phyloP scores from a whole-genome alignment of 1,140 invertebrate genomes.

The Monomorium pharaonis region DNA sequence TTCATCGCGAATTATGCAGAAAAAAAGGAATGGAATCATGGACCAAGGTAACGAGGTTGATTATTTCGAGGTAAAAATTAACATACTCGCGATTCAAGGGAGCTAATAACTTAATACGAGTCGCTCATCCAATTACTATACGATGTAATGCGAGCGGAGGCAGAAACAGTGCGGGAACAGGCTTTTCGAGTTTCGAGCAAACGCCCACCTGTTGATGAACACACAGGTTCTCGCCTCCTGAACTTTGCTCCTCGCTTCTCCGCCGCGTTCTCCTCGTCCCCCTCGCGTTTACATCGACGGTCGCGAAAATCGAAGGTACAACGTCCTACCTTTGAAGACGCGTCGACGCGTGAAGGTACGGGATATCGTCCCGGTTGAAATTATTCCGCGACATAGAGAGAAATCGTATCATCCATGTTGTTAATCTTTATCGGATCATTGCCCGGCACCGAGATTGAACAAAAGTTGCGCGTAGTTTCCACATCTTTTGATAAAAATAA shows the following conservation, averaged over 20 bases:
- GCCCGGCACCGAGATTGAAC: neutral
- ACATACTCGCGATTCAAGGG: neutral
- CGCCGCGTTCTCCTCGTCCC: neutral
- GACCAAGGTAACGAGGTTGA: neutral
- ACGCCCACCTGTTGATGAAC: slow-evolving; percentile 77
- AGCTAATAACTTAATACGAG: slow-evolving; percentile 48
- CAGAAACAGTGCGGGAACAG: slow-evolving; percentile 50
- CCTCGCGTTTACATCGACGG: slow-evolving; percentile 46
- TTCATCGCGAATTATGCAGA: neutral
- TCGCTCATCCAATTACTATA: slow-evolving; percentile 58
- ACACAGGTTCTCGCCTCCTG: slow-evolving; percentile 44
- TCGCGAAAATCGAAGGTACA: slow-evolving; percentile 46
- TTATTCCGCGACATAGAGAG: neutral
- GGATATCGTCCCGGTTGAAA: neutral
- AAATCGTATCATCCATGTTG: neutral
- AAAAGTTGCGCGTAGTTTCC: neutral
- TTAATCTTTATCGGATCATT: neutral
- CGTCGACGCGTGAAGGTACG: neutral
- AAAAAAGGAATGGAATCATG: neutral
- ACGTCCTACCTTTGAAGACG: neutral
- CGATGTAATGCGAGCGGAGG: slow-evolving; percentile 12
- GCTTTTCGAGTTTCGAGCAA: slow-evolving; percentile 70
- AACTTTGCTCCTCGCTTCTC: slow-evolving; percentile 61
- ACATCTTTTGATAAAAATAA: neutral
- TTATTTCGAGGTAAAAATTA: slow-evolving; percentile 9